These are phyloP conservation scores for Orthonyx spaldingii DNA, from an alignment of 2,113 vertebrate genomes.

Conservation along the genomic window DNA sequence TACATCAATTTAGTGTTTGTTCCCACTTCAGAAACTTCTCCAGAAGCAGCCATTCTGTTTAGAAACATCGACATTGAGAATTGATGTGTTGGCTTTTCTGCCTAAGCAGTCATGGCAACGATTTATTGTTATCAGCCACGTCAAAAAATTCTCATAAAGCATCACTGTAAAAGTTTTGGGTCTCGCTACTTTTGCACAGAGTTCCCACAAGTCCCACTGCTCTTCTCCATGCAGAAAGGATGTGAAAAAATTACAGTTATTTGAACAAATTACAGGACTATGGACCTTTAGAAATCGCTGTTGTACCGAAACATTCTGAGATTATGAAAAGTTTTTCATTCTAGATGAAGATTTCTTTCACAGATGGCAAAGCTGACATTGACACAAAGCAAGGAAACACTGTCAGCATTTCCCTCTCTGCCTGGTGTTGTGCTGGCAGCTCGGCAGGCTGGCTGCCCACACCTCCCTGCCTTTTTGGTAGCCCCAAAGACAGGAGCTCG, in stretches of 20 bases:
- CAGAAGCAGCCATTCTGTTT: background rate
- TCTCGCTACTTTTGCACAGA: background rate
- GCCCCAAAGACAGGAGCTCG: accelerated
- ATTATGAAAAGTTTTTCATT: background rate
- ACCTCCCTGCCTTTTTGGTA: background rate
- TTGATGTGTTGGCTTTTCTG: background rate
- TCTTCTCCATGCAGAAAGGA: background rate
- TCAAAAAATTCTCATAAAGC: background rate
- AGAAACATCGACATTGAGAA: background rate
- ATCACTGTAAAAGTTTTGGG: background rate
- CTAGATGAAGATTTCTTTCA: background rate
- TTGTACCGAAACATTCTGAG: background rate
- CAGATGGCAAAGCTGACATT: background rate
- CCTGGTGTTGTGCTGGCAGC: background rate
- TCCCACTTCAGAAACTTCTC: background rate
- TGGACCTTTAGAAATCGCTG: background rate
- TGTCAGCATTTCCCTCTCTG: background rate
- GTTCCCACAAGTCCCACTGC: background rate
- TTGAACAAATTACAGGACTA: background rate
- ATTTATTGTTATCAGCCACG: background rate
- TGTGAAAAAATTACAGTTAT: background rate
- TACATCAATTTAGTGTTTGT: background rate
- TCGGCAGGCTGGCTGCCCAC: background rate
- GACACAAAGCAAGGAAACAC: background rate
- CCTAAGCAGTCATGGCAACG: background rate